Evolutionary conservation across 35 echinoderm and acorn worm genomes (phyloP), one percentile per base, ranked within the genome.

Genomic region (Heliocidaris erythrogramma): DNA sequence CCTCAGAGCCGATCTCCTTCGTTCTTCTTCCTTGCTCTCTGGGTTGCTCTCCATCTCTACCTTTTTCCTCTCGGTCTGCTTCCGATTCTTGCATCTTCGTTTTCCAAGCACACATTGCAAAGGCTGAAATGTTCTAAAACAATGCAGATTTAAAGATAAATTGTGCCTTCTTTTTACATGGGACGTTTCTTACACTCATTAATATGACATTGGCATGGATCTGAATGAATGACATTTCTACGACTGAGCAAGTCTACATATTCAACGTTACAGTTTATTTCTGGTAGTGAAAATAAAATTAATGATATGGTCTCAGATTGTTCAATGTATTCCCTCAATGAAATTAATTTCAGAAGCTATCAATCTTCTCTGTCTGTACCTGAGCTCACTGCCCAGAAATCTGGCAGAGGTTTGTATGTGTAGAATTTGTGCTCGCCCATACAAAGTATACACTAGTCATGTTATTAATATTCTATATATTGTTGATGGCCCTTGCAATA

Each of bases 121-220:
- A 56, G 90, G 90, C 49, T 92, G 47, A 53, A 92, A 92, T 92
- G 90, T 92, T 56, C 90, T 92, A n/a, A 30, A 56, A 92, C 14
- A 30, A 92, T 30, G 30, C 32, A 30, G 31, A 5, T 42, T 42
- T 42, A 42, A 42, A 42, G 35, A 42, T 42, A 86, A 86, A 86
- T 86, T 29, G 7, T 16, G 16, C 85, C 18, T 52, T 42, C 35
- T 42, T 42, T 42, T 42, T 42, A 42, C 35, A 0, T 42, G 35
- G 35, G 35, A 42, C 35, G 35, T 42, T 42, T 42, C 35, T 42
- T 42, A 42, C 35, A 42, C 35, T n/a, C n/a, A n/a, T n/a, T 42
- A 42, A 42, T 42, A 42, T 42, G 1, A 42, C 49, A 52, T 52
- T 13, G 7, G 7, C 2, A 10, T 52, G 0, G 49, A 24, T 86